These are phyloP conservation scores for Lochmaea capreae DNA, from an alignment of 2,888 invertebrate genomes.

Conservation along the genomic window DNA sequence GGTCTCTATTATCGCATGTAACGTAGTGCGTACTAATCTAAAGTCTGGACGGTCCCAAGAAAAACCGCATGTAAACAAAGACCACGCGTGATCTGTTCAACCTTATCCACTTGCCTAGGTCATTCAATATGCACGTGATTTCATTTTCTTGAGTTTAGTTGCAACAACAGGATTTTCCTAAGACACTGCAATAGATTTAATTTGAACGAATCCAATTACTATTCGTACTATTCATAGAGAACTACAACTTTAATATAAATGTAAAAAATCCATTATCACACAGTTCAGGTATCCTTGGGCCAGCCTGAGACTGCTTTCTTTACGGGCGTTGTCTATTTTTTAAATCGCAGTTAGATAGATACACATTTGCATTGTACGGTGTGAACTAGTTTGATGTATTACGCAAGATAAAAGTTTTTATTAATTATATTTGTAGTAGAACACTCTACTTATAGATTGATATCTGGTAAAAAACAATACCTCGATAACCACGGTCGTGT, in stretches of 20 bases:
- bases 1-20: too few relatives aligned
- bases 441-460: conserved; percentile 16
- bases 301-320: conserved; percentile 44
- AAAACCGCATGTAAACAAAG: too few relatives aligned
- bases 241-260: conserved; percentile 37
- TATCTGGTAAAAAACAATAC: conserved; percentile 18
- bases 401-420: conserved; percentile 32
- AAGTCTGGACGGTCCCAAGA: too few relatives aligned
- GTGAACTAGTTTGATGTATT: conserved; percentile 32
- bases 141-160: too few relatives aligned
- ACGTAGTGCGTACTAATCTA: too few relatives aligned
- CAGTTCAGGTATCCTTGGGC: conserved; percentile 41
- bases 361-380: conserved; percentile 39
- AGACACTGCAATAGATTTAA: too few relatives aligned
- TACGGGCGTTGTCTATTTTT: conserved; percentile 42
- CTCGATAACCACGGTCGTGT: conserved; percentile 3
- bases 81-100: too few relatives aligned
- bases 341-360: conserved; percentile 26
- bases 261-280: conserved; percentile 42
- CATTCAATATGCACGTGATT: too few relatives aligned
- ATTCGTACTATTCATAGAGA: conserved; percentile 32
- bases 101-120: too few relatives aligned
- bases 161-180: too few relatives aligned
- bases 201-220: conserved; percentile 13
- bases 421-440: conserved; percentile 25